A percentile compares a stretch with the other conserved stretches of the same genome.
phyloP scores from a whole-genome alignment of 1,140 invertebrate genomes.

The Spodoptera frugiperda region DNA sequence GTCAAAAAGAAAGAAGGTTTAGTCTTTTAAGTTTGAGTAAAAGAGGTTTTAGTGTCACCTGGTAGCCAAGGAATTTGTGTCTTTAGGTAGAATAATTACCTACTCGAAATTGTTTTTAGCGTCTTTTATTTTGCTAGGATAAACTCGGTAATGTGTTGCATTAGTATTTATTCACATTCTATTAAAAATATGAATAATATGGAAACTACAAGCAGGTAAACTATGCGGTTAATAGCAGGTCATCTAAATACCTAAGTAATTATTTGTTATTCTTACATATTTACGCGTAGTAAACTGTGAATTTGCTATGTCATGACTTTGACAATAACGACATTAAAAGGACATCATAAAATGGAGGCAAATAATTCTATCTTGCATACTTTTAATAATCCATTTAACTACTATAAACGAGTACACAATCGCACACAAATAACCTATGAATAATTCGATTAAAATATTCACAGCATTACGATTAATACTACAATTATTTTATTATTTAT shows the following conservation, averaged over 20 bases:
- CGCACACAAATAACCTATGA: not conserved
- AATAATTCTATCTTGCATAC: not conserved
- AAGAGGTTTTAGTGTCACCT: slow-evolving; percentile 13
- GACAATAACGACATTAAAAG: not conserved
- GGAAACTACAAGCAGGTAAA: too few relatives aligned
- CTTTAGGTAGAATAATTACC: too few relatives aligned
- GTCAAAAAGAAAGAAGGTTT: slow-evolving; percentile 18
- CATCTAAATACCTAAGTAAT: too few relatives aligned
- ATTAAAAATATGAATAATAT: too few relatives aligned
- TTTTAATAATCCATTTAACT: too few relatives aligned
- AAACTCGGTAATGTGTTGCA: too few relatives aligned
- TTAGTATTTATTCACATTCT: too few relatives aligned
- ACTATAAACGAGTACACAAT: slow-evolving; percentile 11
- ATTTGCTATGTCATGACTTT: not conserved
- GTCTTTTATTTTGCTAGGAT: not conserved
- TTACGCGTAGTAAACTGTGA: too few relatives aligned
- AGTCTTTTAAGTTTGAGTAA: not conserved
- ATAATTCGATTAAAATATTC: slow-evolving; percentile 28
- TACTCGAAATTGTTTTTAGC: too few relatives aligned
- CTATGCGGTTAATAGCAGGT: too few relatives aligned
- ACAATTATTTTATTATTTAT: slow-evolving; percentile 39
- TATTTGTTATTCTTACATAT: too few relatives aligned
- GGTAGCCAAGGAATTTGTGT: not conserved
- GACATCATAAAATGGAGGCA: not conserved
- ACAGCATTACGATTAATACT: slow-evolving; percentile 6